These are phyloP conservation scores for Drosophila grimshawi DNA, from an alignment of 1,140 invertebrate species.

Conservation along the genomic window DNA sequence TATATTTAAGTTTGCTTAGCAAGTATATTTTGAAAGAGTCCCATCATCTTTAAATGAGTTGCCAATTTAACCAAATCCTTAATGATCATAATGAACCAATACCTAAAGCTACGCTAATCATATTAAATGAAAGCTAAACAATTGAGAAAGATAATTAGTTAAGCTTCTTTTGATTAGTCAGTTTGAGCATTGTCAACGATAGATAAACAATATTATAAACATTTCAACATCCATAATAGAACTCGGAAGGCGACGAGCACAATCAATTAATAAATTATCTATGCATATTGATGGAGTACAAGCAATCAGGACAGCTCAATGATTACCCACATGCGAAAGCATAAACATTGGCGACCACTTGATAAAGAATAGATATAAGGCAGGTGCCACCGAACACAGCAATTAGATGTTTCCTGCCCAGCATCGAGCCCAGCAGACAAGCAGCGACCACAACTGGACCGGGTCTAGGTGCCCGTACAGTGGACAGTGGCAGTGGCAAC, in stretches of 20 bases:
- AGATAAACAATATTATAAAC: constrained; percentile 8
- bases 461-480: background rate
- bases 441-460: background rate
- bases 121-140: too few relatives aligned
- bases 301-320: constrained; percentile 43
- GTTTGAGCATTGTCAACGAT: background rate
- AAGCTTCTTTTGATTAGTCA: background rate
- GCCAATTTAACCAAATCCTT: too few relatives aligned
- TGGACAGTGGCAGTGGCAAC: background rate
- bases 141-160: background rate
- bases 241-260: constrained; percentile 15
- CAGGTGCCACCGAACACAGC: constrained; percentile 56
- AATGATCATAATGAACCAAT: too few relatives aligned
- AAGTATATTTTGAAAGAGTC: too few relatives aligned
- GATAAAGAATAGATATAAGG: constrained; percentile 24
- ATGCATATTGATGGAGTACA: constrained; percentile 65
- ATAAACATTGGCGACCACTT: constrained; percentile 46
- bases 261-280: constrained; percentile 65
- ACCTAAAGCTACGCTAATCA: too few relatives aligned
- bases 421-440: constrained; percentile 45
- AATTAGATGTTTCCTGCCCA: constrained; percentile 73
- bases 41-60: too few relatives aligned
- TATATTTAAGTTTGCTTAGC: too few relatives aligned
- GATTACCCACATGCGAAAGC: constrained; percentile 50
- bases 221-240: constrained; percentile 5